phyloP scores from a whole-genome alignment of 2,797 vertebrate genomes.

The Mallotus villosus region DNA sequence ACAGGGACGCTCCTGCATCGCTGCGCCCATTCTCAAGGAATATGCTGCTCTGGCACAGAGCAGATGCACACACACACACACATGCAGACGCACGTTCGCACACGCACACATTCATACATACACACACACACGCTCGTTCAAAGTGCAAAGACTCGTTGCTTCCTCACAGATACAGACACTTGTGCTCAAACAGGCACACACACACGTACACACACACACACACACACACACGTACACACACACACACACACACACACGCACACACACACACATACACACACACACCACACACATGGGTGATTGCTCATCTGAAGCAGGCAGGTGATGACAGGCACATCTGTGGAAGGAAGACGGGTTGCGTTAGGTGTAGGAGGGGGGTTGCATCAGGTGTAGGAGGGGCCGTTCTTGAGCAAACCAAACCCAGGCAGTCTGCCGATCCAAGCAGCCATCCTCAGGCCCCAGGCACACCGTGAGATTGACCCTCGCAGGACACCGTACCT shows the following conservation, averaged over 20 bases:
- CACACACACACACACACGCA: neutral
- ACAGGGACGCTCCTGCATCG: neutral
- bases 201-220: neutral
- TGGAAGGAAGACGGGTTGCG: conserved; percentile 16
- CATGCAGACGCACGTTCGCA: neutral
- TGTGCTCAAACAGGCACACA: neutral
- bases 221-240: neutral
- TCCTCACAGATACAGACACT: neutral
- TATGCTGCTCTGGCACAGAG: neutral
- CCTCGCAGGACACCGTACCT: conserved; percentile 2
- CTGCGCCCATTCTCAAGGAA: neutral
- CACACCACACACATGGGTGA: conserved; percentile 10
- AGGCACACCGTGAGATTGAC: neutral
- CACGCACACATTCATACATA: neutral
- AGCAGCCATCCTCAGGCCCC: neutral
- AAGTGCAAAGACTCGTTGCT: conserved; percentile 2
- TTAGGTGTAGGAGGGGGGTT: neutral
- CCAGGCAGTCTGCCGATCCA: neutral
- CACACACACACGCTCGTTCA: neutral
- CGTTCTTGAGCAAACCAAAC: conserved; percentile 14
- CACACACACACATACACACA: neutral
- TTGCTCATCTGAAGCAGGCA: conserved; percentile 28
- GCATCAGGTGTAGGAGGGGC: neutral
- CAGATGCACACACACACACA: neutral
- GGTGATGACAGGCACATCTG: conserved; percentile 45